phyloP scores from a whole-genome alignment of 2,888 invertebrate genomes.

The Zaprionus lineosus region DNA sequence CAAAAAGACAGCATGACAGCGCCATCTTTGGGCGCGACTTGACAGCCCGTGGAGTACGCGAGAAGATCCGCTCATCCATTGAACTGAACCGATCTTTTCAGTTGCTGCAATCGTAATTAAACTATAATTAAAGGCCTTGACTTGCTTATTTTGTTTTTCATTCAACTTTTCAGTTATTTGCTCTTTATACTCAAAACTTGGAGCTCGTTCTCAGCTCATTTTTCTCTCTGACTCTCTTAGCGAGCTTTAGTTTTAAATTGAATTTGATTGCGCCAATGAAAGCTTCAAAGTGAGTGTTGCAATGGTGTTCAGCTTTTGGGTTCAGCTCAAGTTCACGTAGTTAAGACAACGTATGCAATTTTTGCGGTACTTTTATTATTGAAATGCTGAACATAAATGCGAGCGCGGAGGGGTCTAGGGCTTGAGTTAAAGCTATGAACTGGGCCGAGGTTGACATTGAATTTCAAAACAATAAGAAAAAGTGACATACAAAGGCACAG shows the following conservation, averaged over 20 bases:
- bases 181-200: neutral
- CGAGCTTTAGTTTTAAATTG: conserved; percentile 41
- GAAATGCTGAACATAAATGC: too few species aligned
- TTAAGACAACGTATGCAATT: conserved; percentile 44
- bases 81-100: conserved; percentile 32
- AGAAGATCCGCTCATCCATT: too few species aligned
- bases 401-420: conserved; percentile 17
- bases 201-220: neutral
- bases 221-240: conserved; percentile 9
- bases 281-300: conserved; percentile 37
- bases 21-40: conserved; percentile 20
- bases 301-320: conserved; percentile 37
- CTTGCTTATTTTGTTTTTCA: conserved; percentile 43
- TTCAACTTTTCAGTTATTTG: neutral
- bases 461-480: conserved; percentile 14
- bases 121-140: conserved; percentile 61
- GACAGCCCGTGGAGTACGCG: too few species aligned
- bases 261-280: conserved; percentile 25
- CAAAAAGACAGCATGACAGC: conserved; percentile 34
- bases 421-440: conserved; percentile 44
- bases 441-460: conserved; percentile 47
- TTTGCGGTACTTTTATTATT: conserved; percentile 11
- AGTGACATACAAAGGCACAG: conserved; percentile 18
- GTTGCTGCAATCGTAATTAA: conserved; percentile 52
- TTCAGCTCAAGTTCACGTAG: conserved; percentile 46